Evolutionary conservation across 2,888 invertebrate species (phyloP).

Genomic region (Itoplectis maculator): DNA sequence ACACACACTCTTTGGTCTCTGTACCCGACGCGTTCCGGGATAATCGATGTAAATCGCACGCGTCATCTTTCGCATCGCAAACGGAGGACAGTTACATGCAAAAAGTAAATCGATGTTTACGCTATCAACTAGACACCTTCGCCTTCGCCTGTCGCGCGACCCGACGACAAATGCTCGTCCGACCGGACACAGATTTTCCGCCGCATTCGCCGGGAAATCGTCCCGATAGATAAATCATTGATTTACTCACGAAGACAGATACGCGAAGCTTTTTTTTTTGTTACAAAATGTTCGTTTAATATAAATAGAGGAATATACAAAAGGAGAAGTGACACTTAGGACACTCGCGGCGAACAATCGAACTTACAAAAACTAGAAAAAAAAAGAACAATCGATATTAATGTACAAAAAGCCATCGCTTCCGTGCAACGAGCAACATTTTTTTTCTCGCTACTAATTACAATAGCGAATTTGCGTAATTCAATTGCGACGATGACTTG

Average conservation of each 20-base stretch:
- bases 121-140: not conserved
- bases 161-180: not conserved
- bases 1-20: not conserved
- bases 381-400: slow-evolving; percentile 32
- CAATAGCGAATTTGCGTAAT: slow-evolving; percentile 25
- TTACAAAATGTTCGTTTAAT: slow-evolving; percentile 71
- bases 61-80: not conserved
- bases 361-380: slow-evolving; percentile 43
- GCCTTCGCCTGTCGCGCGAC: not conserved
- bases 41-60: not conserved
- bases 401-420: slow-evolving; percentile 58
- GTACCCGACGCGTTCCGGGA: not conserved
- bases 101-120: slow-evolving; percentile 9
- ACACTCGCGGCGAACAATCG: slow-evolving; percentile 25
- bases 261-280: not conserved
- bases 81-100: not conserved
- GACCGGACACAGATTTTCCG: not conserved
- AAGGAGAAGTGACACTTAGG: slow-evolving; percentile 53
- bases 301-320: slow-evolving; percentile 75
- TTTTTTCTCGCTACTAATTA: slow-evolving; percentile 10
- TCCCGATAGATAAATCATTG: not conserved
- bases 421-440: not conserved
- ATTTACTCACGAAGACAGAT: not conserved
- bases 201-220: not conserved
- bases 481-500: not conserved